Evolutionary conservation across 1,140 invertebrate genomes (phyloP).

Genomic region (Heliconius eleuchia): DNA sequence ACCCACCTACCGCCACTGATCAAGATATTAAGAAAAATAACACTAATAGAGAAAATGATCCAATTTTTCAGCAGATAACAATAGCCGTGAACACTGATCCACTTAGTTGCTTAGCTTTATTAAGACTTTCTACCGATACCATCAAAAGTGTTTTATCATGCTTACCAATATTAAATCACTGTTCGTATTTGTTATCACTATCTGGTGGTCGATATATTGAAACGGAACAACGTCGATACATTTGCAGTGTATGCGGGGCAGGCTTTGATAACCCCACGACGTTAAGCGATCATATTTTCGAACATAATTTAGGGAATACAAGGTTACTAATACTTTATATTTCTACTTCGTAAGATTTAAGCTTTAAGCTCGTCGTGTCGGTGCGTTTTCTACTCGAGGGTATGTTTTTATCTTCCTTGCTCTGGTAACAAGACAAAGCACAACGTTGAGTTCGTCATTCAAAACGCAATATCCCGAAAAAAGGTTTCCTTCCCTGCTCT

Average conservation of each 20-base stretch:
- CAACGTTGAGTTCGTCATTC: too few species aligned
- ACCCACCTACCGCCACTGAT: conserved; percentile 6
- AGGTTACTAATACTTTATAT: conserved; percentile 47
- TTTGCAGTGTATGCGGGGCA: conserved; percentile 65
- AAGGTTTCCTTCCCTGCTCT: too few species aligned
- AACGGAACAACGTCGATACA: conserved; percentile 33
- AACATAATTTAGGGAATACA: conserved; percentile 52
- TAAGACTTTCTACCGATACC: conserved; percentile 59
- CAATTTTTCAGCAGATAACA: conserved; percentile 38
- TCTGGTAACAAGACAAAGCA: too few species aligned
- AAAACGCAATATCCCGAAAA: too few species aligned
- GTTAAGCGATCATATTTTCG: conserved; percentile 60
- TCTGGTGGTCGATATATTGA: neutral
- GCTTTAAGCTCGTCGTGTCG: too few species aligned
- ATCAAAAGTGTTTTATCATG: conserved; percentile 55
- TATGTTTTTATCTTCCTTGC: too few species aligned
- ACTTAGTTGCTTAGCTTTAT: conserved; percentile 53
- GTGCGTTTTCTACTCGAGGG: too few species aligned
- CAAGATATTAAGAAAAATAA: conserved; percentile 41
- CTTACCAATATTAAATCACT: conserved; percentile 55
- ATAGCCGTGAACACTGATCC: conserved; percentile 69
- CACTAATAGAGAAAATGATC: neutral
- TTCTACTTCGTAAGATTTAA: too few species aligned
- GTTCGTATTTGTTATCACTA: conserved; percentile 4
- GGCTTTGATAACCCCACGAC: conserved; percentile 55